Conservation (phyloP, 1,140 invertebrate species). For the Drosophila pachea region DNA sequence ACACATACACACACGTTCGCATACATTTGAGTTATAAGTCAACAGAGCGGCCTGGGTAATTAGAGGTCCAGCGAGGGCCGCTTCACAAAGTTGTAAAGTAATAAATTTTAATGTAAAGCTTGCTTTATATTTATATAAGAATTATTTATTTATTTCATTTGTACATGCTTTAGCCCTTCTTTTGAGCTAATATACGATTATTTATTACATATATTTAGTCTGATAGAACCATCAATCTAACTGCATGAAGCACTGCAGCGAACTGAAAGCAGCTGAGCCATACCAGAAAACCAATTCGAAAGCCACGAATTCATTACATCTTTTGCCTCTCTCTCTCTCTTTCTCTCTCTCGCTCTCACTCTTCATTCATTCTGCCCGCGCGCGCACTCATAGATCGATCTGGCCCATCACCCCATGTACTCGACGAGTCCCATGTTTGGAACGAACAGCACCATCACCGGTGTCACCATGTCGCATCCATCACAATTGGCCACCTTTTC, state of each 20-base stretch:
- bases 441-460: conserved; percentile 75
- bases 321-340: not conserved
- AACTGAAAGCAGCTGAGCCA: not conserved
- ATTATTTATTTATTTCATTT: not conserved
- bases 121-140: not conserved
- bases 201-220: not conserved
- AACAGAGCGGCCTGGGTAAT: conserved; percentile 29
- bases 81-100: not conserved
- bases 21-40: conserved; percentile 26
- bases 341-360: not conserved
- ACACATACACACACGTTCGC: conserved; percentile 19
- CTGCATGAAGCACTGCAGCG: not conserved
- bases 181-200: no score
- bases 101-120: not conserved
- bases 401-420: conserved; percentile 78
- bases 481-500: conserved; percentile 78
- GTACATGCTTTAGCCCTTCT: no score
- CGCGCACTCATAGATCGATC: conserved; percentile 66
- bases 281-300: conserved; percentile 1
- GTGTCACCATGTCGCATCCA: conserved; percentile 79
- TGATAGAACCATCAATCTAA: not conserved
- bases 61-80: conserved; percentile 18
- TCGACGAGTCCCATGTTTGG: conserved; percentile 78
- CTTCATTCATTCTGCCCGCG: not conserved
- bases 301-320: conserved; percentile 37